These are phyloP conservation scores for Rallus limicola DNA, from an alignment of 2,113 vertebrate species.

Conservation along the genomic window DNA sequence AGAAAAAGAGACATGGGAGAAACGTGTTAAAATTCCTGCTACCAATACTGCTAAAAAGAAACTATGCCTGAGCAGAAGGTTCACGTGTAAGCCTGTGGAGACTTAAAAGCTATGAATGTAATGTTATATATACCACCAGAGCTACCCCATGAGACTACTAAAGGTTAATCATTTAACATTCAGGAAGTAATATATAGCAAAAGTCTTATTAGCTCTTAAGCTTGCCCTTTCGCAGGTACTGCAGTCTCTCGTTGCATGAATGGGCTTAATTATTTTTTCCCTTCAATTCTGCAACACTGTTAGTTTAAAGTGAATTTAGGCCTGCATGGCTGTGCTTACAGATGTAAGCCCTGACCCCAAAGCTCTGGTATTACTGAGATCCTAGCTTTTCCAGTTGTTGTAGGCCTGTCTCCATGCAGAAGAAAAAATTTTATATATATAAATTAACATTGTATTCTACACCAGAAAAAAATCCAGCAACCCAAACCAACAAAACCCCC, in stretches of 20 bases:
- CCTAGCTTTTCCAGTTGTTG: background rate
- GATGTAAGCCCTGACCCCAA: background rate
- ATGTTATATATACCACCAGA: background rate
- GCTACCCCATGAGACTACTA: background rate
- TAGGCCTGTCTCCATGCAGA: background rate
- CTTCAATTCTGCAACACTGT: background rate
- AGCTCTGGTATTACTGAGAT: background rate
- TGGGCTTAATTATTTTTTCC: background rate
- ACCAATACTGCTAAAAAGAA: background rate
- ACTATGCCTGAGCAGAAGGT: background rate
- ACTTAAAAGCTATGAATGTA: background rate
- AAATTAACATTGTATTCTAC: background rate
- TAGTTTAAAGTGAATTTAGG: background rate
- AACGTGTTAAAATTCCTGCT: background rate
- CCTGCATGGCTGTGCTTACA: background rate
- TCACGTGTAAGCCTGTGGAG: background rate
- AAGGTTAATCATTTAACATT: background rate
- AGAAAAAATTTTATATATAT: background rate
- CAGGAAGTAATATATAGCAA: background rate
- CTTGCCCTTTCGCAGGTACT: background rate
- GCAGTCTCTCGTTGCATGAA: background rate
- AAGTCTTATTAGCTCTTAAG: background rate
- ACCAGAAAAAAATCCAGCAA: background rate
- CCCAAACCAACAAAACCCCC: too few relatives aligned
- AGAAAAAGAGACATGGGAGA: background rate